Base-by-base conservation (phyloP, 2,797 vertebrate species). In the Enteromius treurensis region DNA sequence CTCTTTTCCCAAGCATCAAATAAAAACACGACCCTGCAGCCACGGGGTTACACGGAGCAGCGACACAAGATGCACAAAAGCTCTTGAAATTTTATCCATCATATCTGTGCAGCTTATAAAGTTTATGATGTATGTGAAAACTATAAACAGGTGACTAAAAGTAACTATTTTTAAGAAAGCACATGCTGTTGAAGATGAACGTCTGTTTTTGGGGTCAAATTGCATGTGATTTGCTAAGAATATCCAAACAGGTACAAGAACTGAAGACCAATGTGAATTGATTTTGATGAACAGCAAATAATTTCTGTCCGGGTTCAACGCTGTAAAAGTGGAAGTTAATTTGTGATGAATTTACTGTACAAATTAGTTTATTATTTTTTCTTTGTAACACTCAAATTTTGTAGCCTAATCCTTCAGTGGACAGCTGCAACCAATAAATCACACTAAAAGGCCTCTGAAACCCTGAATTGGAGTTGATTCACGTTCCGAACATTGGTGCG, bases 1-100 rank as follows among this genome's bases (percentile, higher is more conserved):
- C 74, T 83, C 82, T 79, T 71, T 83, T 83, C 67, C 21, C 75
- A 79, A 76, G 76, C n/a, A 83, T 49, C 67, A 71, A 78, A 83
- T 79, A 70, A 70, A 83, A 83, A 83, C 82, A 83, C 75, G 58
- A 82, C 37, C 53, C 29, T 62, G 26, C 21, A 60, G 60, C 68
- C 47, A 82, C 80, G 9, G 47, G 37, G 74, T 77, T 73, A 58
- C 73, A 23, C 8, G 40, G 58, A 32, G n/a, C 45, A 49, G 53
- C 6, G 15, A 32, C 62, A 10, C 29, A 34, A 65, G 62, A 58
- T 80, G 23, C n/a, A 76, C 73, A 26, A 17, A 7, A 76, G 13
- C 21, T 58, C 51, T 58, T 21, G 1, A 29, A 70, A 47, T 70
- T 0, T 10, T 26, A 23, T 53, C 15, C 68, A 26, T 13, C 7